Evolutionary conservation across 2,888 invertebrate genomes (phyloP).

Genomic region (Lymantria monacha): DNA sequence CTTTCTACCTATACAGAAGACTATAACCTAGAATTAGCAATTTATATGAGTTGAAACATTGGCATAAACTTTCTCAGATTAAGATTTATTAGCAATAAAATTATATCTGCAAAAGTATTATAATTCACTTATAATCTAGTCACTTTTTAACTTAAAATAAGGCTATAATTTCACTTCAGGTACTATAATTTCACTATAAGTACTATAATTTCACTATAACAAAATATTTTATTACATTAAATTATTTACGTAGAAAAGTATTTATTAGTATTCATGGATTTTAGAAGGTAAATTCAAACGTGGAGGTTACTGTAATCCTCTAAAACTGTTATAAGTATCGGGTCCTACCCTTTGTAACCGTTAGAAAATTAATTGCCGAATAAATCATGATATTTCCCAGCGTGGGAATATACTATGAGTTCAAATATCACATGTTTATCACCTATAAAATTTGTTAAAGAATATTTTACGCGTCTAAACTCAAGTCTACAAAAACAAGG

Average conservation of each 20-base stretch:
- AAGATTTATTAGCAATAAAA: too few relatives aligned
- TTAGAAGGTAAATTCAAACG: slow-evolving; percentile 33
- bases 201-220: not conserved
- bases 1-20: too few relatives aligned
- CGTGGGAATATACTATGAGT: slow-evolving; percentile 13
- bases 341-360: slow-evolving; percentile 29
- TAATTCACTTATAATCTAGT: too few relatives aligned
- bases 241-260: not conserved
- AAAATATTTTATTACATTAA: not conserved
- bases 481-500: too few relatives aligned
- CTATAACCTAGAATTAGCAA: too few relatives aligned
- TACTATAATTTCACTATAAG: too few relatives aligned
- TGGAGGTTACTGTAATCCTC: slow-evolving; percentile 24
- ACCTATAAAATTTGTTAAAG: not conserved
- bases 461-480: too few relatives aligned
- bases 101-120: too few relatives aligned
- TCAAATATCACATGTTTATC: slow-evolving; percentile 13
- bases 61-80: too few relatives aligned
- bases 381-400: slow-evolving; percentile 35
- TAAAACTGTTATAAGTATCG: slow-evolving; percentile 36
- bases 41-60: too few relatives aligned
- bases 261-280: slow-evolving; percentile 19
- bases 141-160: too few relatives aligned
- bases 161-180: too few relatives aligned
- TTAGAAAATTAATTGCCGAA: slow-evolving; percentile 34